Percentiles rank a stretch among this genome's conserved stretches.
Evolutionary conservation across 2,113 vertebrate species (phyloP).

Genomic region (Scartelaos histophorus): DNA sequence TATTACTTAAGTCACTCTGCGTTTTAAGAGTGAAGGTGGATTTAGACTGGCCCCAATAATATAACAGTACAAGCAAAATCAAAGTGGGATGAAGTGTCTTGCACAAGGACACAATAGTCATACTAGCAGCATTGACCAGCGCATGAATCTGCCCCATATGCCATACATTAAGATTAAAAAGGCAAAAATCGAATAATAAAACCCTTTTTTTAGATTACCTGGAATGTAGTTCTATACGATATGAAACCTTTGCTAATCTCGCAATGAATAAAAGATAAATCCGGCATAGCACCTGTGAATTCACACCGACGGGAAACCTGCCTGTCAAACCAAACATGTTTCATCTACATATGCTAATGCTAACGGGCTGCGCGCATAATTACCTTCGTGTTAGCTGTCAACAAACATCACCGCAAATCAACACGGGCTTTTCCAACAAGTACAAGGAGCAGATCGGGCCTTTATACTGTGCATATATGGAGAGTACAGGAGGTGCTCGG

Average conservation of each 20-base stretch:
- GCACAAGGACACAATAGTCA: neutral
- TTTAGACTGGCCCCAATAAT: no score
- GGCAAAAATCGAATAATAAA: no score
- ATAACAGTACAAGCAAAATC: no score
- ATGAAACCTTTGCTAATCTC: neutral
- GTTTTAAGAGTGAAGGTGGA: no score
- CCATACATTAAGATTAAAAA: no score
- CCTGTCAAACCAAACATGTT: conserved; percentile 4
- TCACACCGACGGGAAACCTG: neutral
- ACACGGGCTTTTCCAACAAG: neutral
- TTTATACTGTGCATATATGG: no score
- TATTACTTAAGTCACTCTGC: no score
- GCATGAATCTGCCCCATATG: no score
- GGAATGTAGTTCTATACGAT: neutral
- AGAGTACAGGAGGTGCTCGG: no score
- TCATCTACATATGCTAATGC: conserved; percentile 9
- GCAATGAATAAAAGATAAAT: conserved; percentile 5
- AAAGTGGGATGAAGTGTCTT: neutral
- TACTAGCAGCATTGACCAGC: no score
- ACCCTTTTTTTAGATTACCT: no score
- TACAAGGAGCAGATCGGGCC: neutral
- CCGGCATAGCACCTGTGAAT: neutral
- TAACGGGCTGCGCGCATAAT: neutral
- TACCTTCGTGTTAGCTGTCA: neutral
- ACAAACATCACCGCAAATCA: neutral